Percentiles rank a stretch among this genome's conserved stretches.
Conservation (phyloP, 2,113 vertebrate genomes). For the Arizona elegans region DNA sequence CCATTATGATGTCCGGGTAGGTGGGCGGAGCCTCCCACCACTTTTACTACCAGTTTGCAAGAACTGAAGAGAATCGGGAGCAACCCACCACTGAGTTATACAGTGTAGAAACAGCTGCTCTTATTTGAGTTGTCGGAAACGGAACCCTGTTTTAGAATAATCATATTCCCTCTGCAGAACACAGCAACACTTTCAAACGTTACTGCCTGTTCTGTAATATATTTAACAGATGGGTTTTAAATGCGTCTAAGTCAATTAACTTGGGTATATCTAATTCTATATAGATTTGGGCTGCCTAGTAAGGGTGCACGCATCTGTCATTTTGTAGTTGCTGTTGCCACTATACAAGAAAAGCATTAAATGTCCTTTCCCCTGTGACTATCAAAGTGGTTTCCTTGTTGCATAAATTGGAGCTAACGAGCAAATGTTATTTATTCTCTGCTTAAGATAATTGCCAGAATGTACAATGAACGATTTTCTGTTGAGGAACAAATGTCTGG, state of each 20-base stretch:
- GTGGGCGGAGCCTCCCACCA: no score
- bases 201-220: background rate
- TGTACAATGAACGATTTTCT: background rate
- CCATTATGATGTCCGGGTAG: no score
- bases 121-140: background rate
- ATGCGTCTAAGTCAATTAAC: background rate
- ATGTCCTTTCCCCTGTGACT: background rate
- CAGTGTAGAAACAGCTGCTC: background rate
- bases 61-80: no score
- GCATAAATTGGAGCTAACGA: background rate
- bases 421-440: background rate
- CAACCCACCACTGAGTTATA: background rate
- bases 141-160: background rate
- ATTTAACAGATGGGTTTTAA: background rate
- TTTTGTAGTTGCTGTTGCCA: background rate
- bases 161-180: background rate
- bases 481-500: background rate
- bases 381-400: background rate
- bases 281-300: background rate
- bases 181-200: background rate
- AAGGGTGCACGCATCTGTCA: background rate
- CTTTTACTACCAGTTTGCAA: no score
- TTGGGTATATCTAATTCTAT: background rate
- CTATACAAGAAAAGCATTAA: background rate
- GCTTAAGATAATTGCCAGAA: background rate